Evolutionary conservation across 2,797 vertebrate genomes (phyloP), one percentile per base, ranked within the genome.

Genomic region (Hyperoplus lanceolatus): DNA sequence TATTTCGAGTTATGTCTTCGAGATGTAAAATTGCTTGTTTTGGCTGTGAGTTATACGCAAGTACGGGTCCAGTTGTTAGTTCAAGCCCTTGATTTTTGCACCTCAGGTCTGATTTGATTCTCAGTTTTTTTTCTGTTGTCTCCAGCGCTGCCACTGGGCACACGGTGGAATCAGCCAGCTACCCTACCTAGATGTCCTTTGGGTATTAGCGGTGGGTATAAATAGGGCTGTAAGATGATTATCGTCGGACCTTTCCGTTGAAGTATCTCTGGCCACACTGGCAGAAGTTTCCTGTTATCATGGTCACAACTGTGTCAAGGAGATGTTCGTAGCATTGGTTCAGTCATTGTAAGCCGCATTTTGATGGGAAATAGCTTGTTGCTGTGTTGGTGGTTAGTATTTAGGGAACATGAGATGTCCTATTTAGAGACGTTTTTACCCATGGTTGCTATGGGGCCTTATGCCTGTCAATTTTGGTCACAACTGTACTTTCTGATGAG

Each of bases 171-270:
- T 76, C 69, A 60, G 76, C 54, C 59, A 16, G 54, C 67, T 9
- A 49, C 50, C 43, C 43, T 38, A 9, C 56, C 57, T 66, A 18
- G 64, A 58, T 60, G 53, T 71, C 63, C 49, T 79, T 54, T 72
- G 38, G 81, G 82, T 85, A 84, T 89, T 85, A 88, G 73, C 75
- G 66, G 69, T 68, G 75, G n/a, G 41, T 84, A 88, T 91, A 89
- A 86, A 91, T 85, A 89, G 86, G 39, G 63, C 77, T 55, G 73
- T 88, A 87, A 90, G 83, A 65, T 88, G 87, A 87, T 91, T 88
- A 73, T 36, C 66, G 55, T 73, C 70, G 84, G 77, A 50, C 18
- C 50, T 15, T 70, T 73, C 38, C 55, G n/a, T 57, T 39, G 46
- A 39, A 4, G 9, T 42, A 42, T 75, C 67, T 73, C 57, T 77